Evolutionary conservation across 2,113 vertebrate genomes (phyloP).

Genomic region (Hippocampus guttulatus): DNA sequence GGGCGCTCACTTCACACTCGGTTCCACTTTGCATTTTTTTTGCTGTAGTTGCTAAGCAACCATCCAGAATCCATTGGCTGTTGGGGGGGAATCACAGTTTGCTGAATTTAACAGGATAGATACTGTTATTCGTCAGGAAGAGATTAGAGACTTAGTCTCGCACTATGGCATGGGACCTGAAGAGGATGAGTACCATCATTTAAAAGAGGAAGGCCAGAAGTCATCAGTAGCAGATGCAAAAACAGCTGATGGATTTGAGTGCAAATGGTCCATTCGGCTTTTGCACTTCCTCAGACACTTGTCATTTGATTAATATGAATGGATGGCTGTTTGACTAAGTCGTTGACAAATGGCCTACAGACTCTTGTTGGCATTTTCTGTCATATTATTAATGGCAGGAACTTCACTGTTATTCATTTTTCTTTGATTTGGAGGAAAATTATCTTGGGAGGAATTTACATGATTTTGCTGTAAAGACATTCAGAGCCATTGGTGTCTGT

Average conservation of each 20-base stretch:
- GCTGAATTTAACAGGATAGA: slow-evolving; percentile 31
- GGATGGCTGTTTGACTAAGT: slow-evolving; percentile 27
- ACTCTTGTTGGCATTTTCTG: slow-evolving; percentile 30
- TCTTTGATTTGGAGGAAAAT: slow-evolving; percentile 5
- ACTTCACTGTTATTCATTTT: slow-evolving; percentile 5
- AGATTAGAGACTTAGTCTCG: slow-evolving; percentile 5
- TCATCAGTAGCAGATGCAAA: slow-evolving; percentile 15
- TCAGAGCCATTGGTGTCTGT: neutral
- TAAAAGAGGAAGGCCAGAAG: neutral
- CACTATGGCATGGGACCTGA: neutral
- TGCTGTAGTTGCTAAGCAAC: slow-evolving; percentile 61
- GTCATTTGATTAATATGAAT: slow-evolving; percentile 45
- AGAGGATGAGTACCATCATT: neutral
- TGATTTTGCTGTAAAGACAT: slow-evolving; percentile 6
- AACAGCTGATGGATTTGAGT: slow-evolving; percentile 23
- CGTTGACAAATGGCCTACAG: slow-evolving; percentile 30
- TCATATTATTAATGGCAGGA: slow-evolving; percentile 29
- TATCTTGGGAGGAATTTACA: slow-evolving; percentile 1
- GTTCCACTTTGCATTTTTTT: slow-evolving; percentile 46
- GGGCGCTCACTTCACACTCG: slow-evolving; percentile 29
- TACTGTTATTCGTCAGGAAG: slow-evolving; percentile 14
- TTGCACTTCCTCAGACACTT: slow-evolving; percentile 21
- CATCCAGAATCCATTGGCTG: slow-evolving; percentile 33
- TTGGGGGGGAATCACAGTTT: slow-evolving; percentile 34
- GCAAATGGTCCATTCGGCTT: slow-evolving; percentile 9